A percentile compares a stretch with the other conserved stretches of the same genome.
phyloP scores from a whole-genome alignment of 1,140 invertebrate genomes.

The Calephelis virginiensis region DNA sequence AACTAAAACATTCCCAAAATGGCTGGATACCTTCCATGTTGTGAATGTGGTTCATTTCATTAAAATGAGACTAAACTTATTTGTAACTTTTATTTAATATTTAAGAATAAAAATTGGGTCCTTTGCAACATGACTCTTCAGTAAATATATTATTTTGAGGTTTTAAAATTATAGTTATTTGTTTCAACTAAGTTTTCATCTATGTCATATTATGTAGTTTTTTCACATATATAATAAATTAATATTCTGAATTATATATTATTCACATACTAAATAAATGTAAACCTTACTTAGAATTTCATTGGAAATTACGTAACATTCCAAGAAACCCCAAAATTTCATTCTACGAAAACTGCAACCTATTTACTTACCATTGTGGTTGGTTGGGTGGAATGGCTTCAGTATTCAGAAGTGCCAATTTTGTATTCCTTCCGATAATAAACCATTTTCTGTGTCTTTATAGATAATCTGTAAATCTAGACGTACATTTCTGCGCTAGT shows the following conservation, averaged over 20 bases:
- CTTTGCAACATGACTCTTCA: slow-evolving; percentile 18
- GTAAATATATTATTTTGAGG: not conserved
- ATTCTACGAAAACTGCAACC: no score
- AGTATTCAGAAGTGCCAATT: no score
- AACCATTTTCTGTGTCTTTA: no score
- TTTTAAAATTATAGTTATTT: slow-evolving; percentile 8
- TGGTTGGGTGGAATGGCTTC: no score
- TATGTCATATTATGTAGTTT: not conserved
- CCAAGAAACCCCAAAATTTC: not conserved
- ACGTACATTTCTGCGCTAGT: no score
- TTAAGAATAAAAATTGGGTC: not conserved
- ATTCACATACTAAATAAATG: not conserved
- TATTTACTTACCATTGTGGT: no score
- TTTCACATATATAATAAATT: not conserved
- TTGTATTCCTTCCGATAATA: no score
- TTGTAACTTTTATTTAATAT: slow-evolving; percentile 40
- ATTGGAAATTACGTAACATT: slow-evolving; percentile 1
- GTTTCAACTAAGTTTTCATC: slow-evolving; percentile 3
- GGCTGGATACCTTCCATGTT: slow-evolving; percentile 47
- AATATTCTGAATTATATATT: not conserved
- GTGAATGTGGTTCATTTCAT: slow-evolving; percentile 55
- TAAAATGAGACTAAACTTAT: slow-evolving; percentile 55
- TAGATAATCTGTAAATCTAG: no score
- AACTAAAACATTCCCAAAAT: slow-evolving; percentile 52
- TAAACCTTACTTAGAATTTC: not conserved